These are phyloP conservation scores for Halichondria panicea DNA, from an alignment of 37 sponge, comb jelly and placozoan species.

Conservation along the genomic window DNA sequence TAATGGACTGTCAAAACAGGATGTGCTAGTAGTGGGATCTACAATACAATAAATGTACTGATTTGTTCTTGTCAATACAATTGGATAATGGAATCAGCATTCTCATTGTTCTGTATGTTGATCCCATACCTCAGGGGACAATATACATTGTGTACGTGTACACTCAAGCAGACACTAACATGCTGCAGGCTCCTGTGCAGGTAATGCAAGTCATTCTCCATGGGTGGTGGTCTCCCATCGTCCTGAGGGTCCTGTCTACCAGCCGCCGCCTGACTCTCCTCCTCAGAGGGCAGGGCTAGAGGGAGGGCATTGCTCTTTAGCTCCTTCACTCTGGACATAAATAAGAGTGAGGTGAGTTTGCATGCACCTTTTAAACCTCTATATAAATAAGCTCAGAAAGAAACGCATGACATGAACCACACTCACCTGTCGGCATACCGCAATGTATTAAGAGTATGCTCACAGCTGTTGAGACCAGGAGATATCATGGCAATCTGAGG, in stretches of 20 bases:
- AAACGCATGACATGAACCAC: too few species aligned
- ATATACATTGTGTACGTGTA: too few species aligned
- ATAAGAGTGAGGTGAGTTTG: background rate
- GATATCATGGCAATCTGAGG: conserved; percentile 93
- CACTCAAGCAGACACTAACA: background rate
- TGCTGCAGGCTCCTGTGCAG: conserved; percentile 44
- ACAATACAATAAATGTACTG: too few species aligned
- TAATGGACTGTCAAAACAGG: too few species aligned
- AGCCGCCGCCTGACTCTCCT: background rate
- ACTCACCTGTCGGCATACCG: conserved; percentile 97
- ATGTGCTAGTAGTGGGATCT: too few species aligned
- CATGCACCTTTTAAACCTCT: background rate
- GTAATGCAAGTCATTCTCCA: conserved; percentile 35
- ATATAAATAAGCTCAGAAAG: background rate
- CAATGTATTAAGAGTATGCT: conserved; percentile 96
- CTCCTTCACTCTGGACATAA: conserved; percentile 25
- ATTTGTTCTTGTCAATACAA: too few species aligned
- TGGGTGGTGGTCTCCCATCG: background rate
- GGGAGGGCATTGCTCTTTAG: background rate
- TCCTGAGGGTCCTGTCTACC: background rate
- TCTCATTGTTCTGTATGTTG: too few species aligned
- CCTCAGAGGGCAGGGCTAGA: background rate
- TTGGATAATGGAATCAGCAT: too few species aligned
- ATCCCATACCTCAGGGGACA: too few species aligned
- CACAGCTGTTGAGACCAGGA: conserved; percentile 92